Evolutionary conservation across 2,797 vertebrate species (phyloP).

Genomic region (Melanotaenia pygmaea): DNA sequence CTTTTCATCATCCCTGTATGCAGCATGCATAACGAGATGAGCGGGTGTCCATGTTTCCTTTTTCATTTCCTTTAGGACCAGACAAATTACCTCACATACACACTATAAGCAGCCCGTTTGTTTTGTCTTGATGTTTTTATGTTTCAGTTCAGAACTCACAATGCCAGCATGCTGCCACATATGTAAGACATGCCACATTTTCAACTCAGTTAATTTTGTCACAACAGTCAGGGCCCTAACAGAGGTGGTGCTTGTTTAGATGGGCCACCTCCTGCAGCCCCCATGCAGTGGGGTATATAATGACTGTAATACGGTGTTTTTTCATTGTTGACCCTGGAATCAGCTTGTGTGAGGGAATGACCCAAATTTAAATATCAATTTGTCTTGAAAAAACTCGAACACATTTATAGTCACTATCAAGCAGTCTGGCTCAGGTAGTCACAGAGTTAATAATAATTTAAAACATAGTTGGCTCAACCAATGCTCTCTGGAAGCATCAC

Average conservation of each 20-base stretch:
- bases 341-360: not conserved
- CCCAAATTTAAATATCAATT: conserved; percentile 1
- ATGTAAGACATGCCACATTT: not conserved
- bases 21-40: conserved; percentile 29
- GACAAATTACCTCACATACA: conserved; percentile 31
- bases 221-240: not conserved
- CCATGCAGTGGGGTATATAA: not conserved
- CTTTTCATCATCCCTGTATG: conserved; percentile 23
- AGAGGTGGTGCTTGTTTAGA: not conserved
- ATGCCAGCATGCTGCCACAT: not conserved
- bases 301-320: not conserved
- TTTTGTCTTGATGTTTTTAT: conserved; percentile 27
- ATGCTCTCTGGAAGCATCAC: no score
- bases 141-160: not conserved
- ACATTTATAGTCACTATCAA: not conserved
- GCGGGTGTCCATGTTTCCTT: conserved; percentile 16
- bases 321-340: not conserved
- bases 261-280: not conserved
- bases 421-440: not conserved
- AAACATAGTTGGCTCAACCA: no score
- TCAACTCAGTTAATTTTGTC: not conserved
- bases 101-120: conserved; percentile 13
- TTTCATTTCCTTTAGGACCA: conserved; percentile 37
- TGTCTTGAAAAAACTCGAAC: not conserved
- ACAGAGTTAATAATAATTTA: no score